phyloP scores from a whole-genome alignment of 1,140 invertebrate genomes.

The Bombus sylvicola region DNA sequence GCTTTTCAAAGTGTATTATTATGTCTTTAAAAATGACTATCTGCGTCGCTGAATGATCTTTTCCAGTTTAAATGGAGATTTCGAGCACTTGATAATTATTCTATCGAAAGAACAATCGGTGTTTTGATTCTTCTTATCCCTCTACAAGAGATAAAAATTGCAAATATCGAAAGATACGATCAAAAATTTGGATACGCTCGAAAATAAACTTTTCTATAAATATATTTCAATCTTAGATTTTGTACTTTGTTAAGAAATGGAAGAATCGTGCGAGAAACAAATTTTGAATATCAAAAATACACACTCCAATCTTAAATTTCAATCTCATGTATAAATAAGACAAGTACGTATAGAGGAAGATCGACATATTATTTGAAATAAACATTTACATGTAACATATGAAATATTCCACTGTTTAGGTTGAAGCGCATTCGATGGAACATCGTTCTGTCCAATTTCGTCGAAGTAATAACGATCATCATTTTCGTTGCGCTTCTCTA shows the following conservation, averaged over 20 bases:
- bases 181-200: neutral
- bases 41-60: neutral
- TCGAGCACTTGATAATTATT: neutral
- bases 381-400: too few relatives aligned
- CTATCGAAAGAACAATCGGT: neutral
- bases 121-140: neutral
- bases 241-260: neutral
- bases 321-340: neutral
- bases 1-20: neutral
- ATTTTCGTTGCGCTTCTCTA: conserved; percentile 92
- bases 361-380: too few relatives aligned
- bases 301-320: neutral
- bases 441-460: conserved; percentile 87
- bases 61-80: neutral
- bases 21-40: neutral
- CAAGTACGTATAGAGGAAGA: neutral
- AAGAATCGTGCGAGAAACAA: too few relatives aligned
- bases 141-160: too few relatives aligned
- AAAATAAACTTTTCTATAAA: neutral
- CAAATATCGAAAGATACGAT: neutral
- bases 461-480: conserved; percentile 90
- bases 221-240: neutral
- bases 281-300: too few relatives aligned
- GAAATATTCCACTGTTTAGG: conserved; percentile 78
- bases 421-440: conserved; percentile 89